Evolutionary conservation across 1,140 invertebrate species (phyloP).

Genomic region (Drosophila saltans): DNA sequence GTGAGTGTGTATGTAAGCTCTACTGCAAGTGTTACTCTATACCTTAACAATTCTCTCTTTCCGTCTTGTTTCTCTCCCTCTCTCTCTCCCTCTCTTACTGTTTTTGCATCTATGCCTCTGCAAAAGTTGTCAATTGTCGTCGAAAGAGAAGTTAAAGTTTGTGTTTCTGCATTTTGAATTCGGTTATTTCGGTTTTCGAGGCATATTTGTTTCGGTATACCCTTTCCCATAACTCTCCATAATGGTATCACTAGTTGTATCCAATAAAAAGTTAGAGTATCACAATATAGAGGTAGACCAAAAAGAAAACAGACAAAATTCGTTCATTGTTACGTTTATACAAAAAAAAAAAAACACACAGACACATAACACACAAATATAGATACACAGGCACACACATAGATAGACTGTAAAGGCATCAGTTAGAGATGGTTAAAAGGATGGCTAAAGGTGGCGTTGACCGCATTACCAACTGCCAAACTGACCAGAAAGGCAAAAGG

Average conservation of each 20-base stretch:
- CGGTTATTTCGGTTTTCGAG: slow-evolving; percentile 12
- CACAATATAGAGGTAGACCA: neutral
- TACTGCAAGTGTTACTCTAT: neutral
- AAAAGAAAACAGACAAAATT: slow-evolving; percentile 21
- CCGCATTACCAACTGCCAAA: slow-evolving; percentile 55
- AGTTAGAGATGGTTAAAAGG: slow-evolving; percentile 1
- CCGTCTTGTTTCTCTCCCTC: neutral
- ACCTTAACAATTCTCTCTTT: neutral
- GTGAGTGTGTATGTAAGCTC: too few relatives aligned
- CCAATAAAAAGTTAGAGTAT: neutral
- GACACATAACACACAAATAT: slow-evolving; percentile 5
- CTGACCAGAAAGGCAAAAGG: slow-evolving; percentile 27
- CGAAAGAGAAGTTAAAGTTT: slow-evolving; percentile 47
- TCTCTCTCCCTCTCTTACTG: neutral
- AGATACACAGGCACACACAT: too few relatives aligned
- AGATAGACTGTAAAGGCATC: neutral
- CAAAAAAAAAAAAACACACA: neutral
- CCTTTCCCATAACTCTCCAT: too few relatives aligned
- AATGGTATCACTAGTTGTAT: too few relatives aligned
- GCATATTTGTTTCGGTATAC: too few relatives aligned
- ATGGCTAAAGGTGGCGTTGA: slow-evolving; percentile 18
- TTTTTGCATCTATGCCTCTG: neutral
- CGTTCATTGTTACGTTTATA: slow-evolving; percentile 48
- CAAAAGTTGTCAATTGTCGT: slow-evolving; percentile 14
- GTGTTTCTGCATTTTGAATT: slow-evolving; percentile 30